These are phyloP conservation scores for Barbus barbus DNA, from an alignment of 2,113 vertebrate species.

Conservation along the genomic window DNA sequence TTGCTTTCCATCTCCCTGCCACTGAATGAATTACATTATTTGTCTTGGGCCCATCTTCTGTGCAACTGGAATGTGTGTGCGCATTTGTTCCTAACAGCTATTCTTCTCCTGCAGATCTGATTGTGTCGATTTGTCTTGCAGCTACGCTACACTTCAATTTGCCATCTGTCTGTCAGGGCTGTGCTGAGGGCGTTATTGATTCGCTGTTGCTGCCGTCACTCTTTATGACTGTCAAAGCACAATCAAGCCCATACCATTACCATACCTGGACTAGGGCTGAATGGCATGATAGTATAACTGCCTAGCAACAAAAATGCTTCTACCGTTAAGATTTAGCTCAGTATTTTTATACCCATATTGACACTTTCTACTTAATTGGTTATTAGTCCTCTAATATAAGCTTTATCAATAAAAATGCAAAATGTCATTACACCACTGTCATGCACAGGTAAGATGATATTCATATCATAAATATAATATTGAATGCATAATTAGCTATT, in stretches of 20 bases:
- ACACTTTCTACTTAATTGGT: neutral
- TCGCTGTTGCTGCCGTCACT: conserved; percentile 68
- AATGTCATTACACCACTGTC: neutral
- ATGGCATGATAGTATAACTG: neutral
- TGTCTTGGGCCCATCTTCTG: conserved; percentile 42
- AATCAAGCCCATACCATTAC: conserved; percentile 62
- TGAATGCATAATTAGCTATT: neutral
- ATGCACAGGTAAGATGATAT: neutral
- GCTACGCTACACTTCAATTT: conserved; percentile 72
- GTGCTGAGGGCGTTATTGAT: conserved; percentile 66
- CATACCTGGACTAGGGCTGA: conserved; percentile 55
- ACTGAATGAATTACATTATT: conserved; percentile 54
- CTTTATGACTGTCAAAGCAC: conserved; percentile 59
- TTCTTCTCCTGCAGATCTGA: conserved; percentile 69
- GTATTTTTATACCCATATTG: neutral
- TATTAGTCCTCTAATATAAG: neutral
- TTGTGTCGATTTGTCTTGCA: conserved; percentile 75
- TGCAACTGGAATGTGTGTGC: conserved; percentile 27
- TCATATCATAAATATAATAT: neutral
- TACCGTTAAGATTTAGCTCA: neutral
- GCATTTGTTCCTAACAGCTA: conserved; percentile 44
- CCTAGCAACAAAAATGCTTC: neutral
- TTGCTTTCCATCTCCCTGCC: conserved; percentile 27
- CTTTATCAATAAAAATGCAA: neutral
- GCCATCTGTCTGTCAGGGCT: conserved; percentile 69